Evolutionary conservation across 2,797 vertebrate genomes (phyloP).

Genomic region (Pangasius krempfi): DNA sequence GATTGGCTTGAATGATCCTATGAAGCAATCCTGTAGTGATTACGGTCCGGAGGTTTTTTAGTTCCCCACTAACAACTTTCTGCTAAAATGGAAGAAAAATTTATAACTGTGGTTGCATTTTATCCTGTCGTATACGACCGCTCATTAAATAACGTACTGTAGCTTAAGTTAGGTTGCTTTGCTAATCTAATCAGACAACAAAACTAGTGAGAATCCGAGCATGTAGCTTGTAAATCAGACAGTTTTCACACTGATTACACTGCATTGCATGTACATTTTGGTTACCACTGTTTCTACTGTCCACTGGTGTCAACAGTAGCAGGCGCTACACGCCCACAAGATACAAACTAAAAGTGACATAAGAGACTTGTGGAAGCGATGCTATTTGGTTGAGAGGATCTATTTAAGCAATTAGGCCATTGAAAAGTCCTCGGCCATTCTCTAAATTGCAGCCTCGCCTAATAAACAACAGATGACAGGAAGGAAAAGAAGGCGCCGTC

Average conservation of each 20-base stretch:
- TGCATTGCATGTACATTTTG: not conserved
- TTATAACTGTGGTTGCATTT: not conserved
- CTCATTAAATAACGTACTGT: not conserved
- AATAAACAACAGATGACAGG: slow-evolving; percentile 47
- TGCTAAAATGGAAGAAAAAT: not conserved
- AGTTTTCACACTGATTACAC: not conserved
- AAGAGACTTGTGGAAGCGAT: too few species aligned
- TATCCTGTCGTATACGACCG: not conserved
- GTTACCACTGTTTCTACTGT: not conserved
- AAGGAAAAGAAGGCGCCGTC: slow-evolving; percentile 18
- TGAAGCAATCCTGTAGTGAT: not conserved
- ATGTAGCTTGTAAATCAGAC: not conserved
- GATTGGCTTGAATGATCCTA: not conserved
- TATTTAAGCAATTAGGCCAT: slow-evolving; percentile 43
- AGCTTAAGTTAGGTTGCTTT: not conserved
- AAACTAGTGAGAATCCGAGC: not conserved
- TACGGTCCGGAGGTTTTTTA: not conserved
- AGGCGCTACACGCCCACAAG: not conserved
- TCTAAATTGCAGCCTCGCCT: slow-evolving; percentile 39
- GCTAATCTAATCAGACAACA: not conserved
- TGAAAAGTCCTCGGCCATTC: slow-evolving; percentile 31
- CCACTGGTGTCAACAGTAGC: not conserved
- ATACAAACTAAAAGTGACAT: not conserved
- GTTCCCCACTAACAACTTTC: not conserved
- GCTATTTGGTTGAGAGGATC: slow-evolving; percentile 5